These are phyloP conservation scores for Phoxinus phoxinus DNA, from an alignment of 2,113 vertebrate species.

Conservation along the genomic window DNA sequence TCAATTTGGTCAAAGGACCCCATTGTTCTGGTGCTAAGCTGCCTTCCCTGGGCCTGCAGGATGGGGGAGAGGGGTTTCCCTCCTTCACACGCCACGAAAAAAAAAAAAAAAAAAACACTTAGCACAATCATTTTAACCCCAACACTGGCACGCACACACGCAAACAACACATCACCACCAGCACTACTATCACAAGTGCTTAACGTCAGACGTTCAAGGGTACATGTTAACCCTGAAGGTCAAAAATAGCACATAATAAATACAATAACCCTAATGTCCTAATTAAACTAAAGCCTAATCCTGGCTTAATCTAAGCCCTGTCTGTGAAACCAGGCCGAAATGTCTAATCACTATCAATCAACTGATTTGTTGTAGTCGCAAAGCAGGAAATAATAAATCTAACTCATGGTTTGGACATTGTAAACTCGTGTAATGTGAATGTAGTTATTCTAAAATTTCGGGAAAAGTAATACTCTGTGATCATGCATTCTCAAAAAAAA, in stretches of 20 bases:
- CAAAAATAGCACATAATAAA: neutral
- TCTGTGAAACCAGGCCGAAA: too few relatives aligned
- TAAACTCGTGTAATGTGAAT: too few relatives aligned
- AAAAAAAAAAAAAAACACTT: constrained; percentile 43
- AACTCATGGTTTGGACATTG: too few relatives aligned
- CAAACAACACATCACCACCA: neutral
- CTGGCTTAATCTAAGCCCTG: too few relatives aligned
- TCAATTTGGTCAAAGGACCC: constrained; percentile 80
- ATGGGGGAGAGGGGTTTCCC: constrained; percentile 66
- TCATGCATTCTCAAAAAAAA: neutral
- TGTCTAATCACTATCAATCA: neutral
- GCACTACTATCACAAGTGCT: neutral
- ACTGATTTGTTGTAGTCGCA: neutral
- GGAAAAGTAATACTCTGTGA: neutral
- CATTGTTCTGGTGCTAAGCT: constrained; percentile 82
- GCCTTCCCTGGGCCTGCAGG: constrained; percentile 72
- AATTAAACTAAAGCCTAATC: too few relatives aligned
- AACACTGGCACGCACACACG: constrained; percentile 5
- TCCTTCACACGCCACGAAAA: constrained; percentile 43
- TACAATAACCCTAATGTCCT: neutral
- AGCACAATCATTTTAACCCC: constrained; percentile 46
- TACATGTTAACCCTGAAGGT: neutral
- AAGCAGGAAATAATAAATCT: neutral
- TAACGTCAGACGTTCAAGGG: neutral
- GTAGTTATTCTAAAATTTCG: neutral